These are phyloP conservation scores for Archips xylosteana DNA, from an alignment of 2,888 invertebrate species.

Conservation along the genomic window DNA sequence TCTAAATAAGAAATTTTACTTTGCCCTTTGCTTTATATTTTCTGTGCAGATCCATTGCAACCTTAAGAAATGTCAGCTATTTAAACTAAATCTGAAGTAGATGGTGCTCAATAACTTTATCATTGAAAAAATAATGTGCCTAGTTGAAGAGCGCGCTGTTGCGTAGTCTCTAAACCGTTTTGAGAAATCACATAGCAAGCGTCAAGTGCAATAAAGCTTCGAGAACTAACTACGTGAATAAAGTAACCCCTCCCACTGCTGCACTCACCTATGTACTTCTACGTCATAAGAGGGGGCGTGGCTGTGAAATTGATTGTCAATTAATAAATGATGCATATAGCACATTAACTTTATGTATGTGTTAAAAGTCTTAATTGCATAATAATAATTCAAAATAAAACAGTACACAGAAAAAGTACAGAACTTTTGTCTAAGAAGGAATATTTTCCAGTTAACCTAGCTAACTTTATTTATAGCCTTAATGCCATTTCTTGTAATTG, in stretches of 20 bases:
- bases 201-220: constrained; percentile 36
- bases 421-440: too few species aligned
- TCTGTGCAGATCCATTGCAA: too few species aligned
- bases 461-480: too few species aligned
- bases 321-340: neutral
- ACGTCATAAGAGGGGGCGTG: constrained; percentile 57
- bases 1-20: too few species aligned
- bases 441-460: too few species aligned
- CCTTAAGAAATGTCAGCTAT: neutral
- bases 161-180: constrained; percentile 8
- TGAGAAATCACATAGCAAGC: constrained; percentile 31
- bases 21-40: too few species aligned
- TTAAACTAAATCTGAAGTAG: neutral
- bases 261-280: constrained; percentile 66
- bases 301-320: constrained; percentile 38
- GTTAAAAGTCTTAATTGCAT: too few species aligned
- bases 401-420: too few species aligned
- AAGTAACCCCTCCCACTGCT: constrained; percentile 26
- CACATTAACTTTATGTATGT: too few species aligned
- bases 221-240: constrained; percentile 39
- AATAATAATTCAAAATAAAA: too few species aligned
- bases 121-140: constrained; percentile 1
- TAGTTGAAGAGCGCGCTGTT: neutral
- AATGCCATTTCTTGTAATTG: too few species aligned
- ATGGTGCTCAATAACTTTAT: neutral